Conservation (phyloP, 2,888 invertebrate genomes). For the Tanytarsus gracilentus region DNA sequence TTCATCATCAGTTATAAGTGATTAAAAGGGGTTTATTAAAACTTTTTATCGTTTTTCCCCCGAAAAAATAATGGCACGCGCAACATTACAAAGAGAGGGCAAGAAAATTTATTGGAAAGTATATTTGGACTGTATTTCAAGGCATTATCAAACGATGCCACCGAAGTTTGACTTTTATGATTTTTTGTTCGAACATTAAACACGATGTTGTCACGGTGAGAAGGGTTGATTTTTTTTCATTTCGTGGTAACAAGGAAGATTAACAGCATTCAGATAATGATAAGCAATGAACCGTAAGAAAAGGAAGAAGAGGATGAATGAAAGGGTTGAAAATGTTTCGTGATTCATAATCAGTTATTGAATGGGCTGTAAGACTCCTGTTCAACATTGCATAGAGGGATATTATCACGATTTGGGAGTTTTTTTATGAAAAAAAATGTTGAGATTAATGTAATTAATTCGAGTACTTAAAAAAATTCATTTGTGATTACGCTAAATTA, state of each 20-base stretch:
- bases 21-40: slow-evolving; percentile 30
- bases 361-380: slow-evolving; percentile 18
- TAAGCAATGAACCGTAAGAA: slow-evolving; percentile 1
- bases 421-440: background rate
- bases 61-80: background rate
- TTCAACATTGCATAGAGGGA: background rate
- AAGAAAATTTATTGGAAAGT: slow-evolving; percentile 20
- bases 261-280: slow-evolving; percentile 15
- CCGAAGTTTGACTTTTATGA: slow-evolving; percentile 25
- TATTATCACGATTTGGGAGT: slow-evolving; percentile 9
- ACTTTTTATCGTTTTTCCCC: slow-evolving; percentile 7
- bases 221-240: background rate
- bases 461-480: slow-evolving; percentile 1
- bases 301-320: background rate
- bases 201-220: background rate
- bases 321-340: background rate
- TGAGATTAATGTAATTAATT: slow-evolving; percentile 11
- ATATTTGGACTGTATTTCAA: slow-evolving; percentile 9
- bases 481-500: slow-evolving; percentile 1
- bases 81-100: slow-evolving; percentile 15
- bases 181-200: slow-evolving; percentile 17
- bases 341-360: slow-evolving; percentile 25
- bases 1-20: slow-evolving; percentile 28
- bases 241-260: slow-evolving; percentile 6
- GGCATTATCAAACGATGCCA: background rate